Percentiles rank a stretch among this genome's conserved stretches.
These are phyloP conservation scores for Rhinoptilus africanus DNA, from an alignment of 2,113 vertebrate species.

Conservation along the genomic window DNA sequence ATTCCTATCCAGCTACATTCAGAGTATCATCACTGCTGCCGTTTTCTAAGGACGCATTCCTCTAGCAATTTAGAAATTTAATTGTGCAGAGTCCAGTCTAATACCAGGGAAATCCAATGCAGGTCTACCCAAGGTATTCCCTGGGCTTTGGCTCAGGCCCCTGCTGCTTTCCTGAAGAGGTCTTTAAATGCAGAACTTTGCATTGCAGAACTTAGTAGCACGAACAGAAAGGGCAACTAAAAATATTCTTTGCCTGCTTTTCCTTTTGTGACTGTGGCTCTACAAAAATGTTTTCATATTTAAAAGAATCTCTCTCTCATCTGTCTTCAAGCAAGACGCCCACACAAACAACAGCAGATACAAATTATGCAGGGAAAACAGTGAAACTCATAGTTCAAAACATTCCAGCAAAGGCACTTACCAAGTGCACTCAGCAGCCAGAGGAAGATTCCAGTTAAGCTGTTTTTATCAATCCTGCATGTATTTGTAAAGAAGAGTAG, in stretches of 20 bases:
- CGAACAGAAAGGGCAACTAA: neutral
- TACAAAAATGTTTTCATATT: slow-evolving; percentile 10
- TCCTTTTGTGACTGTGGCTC: neutral
- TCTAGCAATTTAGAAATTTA: neutral
- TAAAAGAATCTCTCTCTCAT: neutral
- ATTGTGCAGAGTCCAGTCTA: neutral
- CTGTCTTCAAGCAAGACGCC: neutral
- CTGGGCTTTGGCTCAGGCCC: neutral
- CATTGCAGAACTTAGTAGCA: neutral
- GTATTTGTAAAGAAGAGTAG: neutral
- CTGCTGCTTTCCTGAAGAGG: neutral
- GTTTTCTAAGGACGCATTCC: neutral
- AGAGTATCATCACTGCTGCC: neutral
- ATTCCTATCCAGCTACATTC: neutral
- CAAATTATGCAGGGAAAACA: neutral
- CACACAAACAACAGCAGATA: slow-evolving; percentile 11
- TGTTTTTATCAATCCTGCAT: neutral
- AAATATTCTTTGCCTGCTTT: slow-evolving; percentile 1
- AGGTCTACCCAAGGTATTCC: neutral
- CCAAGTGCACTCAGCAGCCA: neutral
- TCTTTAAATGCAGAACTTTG: neutral
- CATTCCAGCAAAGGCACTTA: neutral
- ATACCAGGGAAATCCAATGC: neutral
- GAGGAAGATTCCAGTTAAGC: neutral
- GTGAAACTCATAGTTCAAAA: neutral